Evolutionary conservation across 1,140 invertebrate species (phyloP), one percentile per base, ranked within the genome.

Genomic region (Aphelenchoides avenae): DNA sequence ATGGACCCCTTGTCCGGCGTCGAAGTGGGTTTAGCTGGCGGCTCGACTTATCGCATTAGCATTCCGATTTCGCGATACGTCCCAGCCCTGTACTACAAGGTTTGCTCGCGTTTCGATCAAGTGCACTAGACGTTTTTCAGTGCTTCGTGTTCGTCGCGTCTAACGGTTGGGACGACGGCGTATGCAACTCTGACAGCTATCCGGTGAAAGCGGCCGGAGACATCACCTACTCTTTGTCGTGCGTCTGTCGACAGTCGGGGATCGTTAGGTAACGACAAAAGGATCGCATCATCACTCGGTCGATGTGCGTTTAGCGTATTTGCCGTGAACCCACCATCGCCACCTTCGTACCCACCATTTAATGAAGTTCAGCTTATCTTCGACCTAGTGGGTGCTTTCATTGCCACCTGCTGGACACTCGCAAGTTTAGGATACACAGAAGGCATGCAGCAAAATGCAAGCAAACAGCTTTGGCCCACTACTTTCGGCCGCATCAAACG

Each of bases 1-100:
- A 11, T 46, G 15, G 43, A 46, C n/a, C 43, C 43, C n/a, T 11
- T 46, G 3, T 46, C 43, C n/a, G 43, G 43, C 26, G 34, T 15
- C 15, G 5, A 4, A 3, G n/a, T 29, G 24, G 34, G 26, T 15
- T n/a, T 46, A 30, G 34, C 18, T 29, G 24, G n/a, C 15, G 43
- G 34, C 11, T 36, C 34, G 34, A 13, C 34, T 13, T 13, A 36
- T 18, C 18, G 34, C 18, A 36, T 13, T 36, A 36, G 11, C 34
- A 18, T 36, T 36, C 43, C 43, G n/a, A 46, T 46, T 3, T 46
- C 3, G 13, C 29, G 34, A 3, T 46, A 46, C 34, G n/a, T 46
- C 26, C n/a, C 43, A 5, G 27, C 43, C 13, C 26, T 31, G 5
- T 46, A 46, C 26, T 46, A 46, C 13, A 46, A 46, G n/a, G 43